phyloP scores from a whole-genome alignment of 2,888 invertebrate species.

The Idaea dimidiata region DNA sequence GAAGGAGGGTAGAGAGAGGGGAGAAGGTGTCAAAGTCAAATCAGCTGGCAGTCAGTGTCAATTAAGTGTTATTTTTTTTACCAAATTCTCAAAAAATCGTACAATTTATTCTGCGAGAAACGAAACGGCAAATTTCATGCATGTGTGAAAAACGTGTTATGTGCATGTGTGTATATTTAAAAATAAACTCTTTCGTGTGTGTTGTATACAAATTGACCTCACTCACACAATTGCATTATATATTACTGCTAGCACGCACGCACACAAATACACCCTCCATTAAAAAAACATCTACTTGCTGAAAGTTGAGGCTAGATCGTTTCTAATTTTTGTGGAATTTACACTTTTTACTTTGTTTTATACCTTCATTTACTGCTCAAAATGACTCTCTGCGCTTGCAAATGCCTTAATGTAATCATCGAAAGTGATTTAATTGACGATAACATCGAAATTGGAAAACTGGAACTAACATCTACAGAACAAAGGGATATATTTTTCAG shows the following conservation, averaged over 20 bases:
- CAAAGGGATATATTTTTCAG: slow-evolving; percentile 84
- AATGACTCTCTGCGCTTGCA: slow-evolving; percentile 84
- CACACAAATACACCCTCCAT: slow-evolving; percentile 1
- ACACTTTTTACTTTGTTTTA: slow-evolving; percentile 44
- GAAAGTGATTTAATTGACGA: slow-evolving; percentile 81
- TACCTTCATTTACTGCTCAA: slow-evolving; percentile 38
- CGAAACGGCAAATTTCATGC: not conserved
- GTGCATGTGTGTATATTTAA: slow-evolving; percentile 7
- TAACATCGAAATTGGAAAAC: slow-evolving; percentile 77
- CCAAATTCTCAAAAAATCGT: too few relatives aligned
- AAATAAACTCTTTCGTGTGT: not conserved
- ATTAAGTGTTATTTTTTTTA: not conserved
- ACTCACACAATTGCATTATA: not conserved
- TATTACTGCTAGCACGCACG: not conserved
- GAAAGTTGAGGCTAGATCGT: slow-evolving; percentile 15
- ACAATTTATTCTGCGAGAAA: not conserved
- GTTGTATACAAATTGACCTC: not conserved
- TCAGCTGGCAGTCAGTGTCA: not conserved
- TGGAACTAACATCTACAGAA: slow-evolving; percentile 81
- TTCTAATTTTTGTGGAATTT: slow-evolving; percentile 57
- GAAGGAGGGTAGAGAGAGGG: not conserved
- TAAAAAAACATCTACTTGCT: slow-evolving; percentile 23
- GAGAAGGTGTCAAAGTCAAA: not conserved
- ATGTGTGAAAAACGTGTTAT: not conserved
- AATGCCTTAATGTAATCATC: slow-evolving; percentile 87